Evolutionary conservation across 2,888 invertebrate genomes (phyloP), one percentile per base, ranked within the genome.

Genomic region (Pecten maximus): DNA sequence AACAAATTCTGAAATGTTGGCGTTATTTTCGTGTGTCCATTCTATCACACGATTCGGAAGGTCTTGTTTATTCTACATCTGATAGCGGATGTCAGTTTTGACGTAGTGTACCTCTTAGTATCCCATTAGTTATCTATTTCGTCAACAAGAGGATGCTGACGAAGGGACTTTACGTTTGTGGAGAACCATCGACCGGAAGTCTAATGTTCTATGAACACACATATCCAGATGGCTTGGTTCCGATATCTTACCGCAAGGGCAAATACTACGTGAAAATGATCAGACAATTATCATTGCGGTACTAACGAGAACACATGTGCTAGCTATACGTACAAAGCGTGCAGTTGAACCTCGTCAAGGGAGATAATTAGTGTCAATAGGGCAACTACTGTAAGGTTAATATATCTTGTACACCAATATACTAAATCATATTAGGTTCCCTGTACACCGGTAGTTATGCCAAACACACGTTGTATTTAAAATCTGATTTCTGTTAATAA

Each of bases 61-160:
- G 16, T 23, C 10, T 10, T 10, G 74, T 74, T 74, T 74, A 74
- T 74, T 10, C 10, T 35, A 28, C 35, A 35, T 54, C 28, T 35
- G 74, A 74, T 74, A 74, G 10, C 74, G 28, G 74, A 35, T 74
- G 74, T 74, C 74, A 74, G 28, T 35, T 74, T 28, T 74, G 74
- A 74, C 74, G 23, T 2, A 35, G 74, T 28, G 74, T 16, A 8
- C 74, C 74, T 74, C 74, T 74, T 23, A 35, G 2, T 35, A 8
- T 23, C 10, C 35, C 74, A 74, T 74, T 74, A 74, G 28, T 74
- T 74, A 35, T 35, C 28, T 28, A 23, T 74, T 74, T 74, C 35
- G 28, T 74, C 74, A 28, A 35, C 74, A 74, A 74, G 74, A 74
- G 74, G 74, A 74, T 28, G 74, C 74, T 74, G 74, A 74, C 74